These are phyloP conservation scores for Romanomermis culicivorax DNA, from an alignment of 2,888 invertebrate species.

Conservation along the genomic window DNA sequence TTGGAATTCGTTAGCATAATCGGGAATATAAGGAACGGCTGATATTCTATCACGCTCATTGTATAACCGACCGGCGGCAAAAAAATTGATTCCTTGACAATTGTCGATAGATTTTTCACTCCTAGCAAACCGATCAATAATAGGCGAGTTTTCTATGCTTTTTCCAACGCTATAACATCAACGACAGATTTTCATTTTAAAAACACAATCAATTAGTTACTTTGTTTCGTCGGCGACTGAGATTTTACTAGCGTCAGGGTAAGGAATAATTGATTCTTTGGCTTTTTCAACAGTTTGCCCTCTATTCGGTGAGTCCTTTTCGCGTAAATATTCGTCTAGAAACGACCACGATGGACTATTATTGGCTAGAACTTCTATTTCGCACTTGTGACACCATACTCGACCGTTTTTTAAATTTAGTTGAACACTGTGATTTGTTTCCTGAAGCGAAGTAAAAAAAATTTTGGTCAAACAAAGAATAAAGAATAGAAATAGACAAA, in stretches of 20 bases:
- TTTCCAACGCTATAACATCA: too few species aligned
- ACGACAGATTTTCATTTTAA: too few species aligned
- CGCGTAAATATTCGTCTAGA: neutral
- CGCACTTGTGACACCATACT: conserved; percentile 71
- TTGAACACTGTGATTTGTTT: conserved; percentile 35
- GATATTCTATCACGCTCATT: neutral
- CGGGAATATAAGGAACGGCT: neutral
- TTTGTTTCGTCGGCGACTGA: neutral
- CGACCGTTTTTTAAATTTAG: conserved; percentile 59
- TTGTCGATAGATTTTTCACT: too few species aligned
- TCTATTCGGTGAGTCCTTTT: neutral
- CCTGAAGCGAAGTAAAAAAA: conserved; percentile 18
- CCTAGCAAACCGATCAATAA: too few species aligned
- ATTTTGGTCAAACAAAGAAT: too few species aligned
- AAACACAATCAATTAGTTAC: too few species aligned
- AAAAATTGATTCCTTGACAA: neutral
- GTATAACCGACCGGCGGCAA: conserved; percentile 4
- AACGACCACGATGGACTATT: conserved; percentile 30
- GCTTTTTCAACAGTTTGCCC: neutral
- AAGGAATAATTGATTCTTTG: neutral
- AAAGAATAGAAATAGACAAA: too few species aligned
- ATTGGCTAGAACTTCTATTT: conserved; percentile 50
- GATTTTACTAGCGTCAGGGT: neutral
- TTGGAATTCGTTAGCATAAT: conserved; percentile 3
- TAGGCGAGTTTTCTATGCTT: too few species aligned